phyloP scores from a whole-genome alignment of 2,888 invertebrate species.

The Chrysina gloriosa region DNA sequence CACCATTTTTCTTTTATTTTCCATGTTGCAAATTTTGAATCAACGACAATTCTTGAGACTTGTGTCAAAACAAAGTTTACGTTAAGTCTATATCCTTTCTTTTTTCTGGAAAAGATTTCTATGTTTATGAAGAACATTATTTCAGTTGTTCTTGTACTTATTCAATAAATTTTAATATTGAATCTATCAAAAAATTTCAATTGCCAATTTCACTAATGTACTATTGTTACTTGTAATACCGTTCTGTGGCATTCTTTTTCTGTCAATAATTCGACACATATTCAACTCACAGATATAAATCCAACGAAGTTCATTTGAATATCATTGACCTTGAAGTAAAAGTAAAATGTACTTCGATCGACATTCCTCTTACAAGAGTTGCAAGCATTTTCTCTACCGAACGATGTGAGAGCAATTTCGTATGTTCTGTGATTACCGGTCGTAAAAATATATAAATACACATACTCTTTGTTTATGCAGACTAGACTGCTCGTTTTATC shows the following conservation, averaged over 20 bases:
- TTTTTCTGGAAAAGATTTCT: no score
- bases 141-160: no score
- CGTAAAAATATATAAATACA: neutral
- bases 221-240: neutral
- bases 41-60: no score
- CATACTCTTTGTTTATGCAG: neutral
- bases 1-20: no score
- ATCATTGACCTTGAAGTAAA: constrained; percentile 14
- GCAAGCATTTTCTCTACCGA: neutral
- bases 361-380: neutral
- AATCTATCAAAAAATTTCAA: neutral
- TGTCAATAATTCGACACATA: neutral
- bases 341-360: constrained; percentile 5
- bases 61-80: no score
- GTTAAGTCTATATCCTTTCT: no score
- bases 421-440: neutral
- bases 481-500: neutral
- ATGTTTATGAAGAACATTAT: no score
- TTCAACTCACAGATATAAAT: constrained; percentile 2
- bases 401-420: neutral
- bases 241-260: neutral
- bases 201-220: neutral
- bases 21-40: no score
- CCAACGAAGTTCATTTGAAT: constrained; percentile 1
- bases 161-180: no score